A percentile compares a stretch with the other conserved stretches of the same genome.
phyloP scores from a whole-genome alignment of 2,888 invertebrate genomes.

The Dynastes tityus region DNA sequence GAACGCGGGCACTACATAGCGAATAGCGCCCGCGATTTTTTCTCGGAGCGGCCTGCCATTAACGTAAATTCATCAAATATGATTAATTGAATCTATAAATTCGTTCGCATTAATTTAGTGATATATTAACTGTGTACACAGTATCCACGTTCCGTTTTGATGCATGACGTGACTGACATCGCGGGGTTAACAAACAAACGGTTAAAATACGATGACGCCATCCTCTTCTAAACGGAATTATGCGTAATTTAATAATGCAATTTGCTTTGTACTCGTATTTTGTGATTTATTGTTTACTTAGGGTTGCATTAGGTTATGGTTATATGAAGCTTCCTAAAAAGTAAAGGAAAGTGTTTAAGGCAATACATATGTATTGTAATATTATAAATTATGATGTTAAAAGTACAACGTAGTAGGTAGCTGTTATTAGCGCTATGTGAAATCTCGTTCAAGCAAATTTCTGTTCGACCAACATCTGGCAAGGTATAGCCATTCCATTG shows the following conservation, averaged over 20 bases:
- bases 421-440: no score
- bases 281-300: conserved; percentile 3
- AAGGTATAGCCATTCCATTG: no score
- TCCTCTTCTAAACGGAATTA: background rate
- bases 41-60: background rate
- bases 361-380: no score
- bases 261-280: background rate
- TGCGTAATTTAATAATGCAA: conserved; percentile 9
- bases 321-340: no score
- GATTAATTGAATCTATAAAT: conserved; percentile 49
- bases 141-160: background rate
- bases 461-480: no score
- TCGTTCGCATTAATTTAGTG: conserved; percentile 47
- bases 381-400: no score
- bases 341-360: no score
- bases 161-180: background rate
- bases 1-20: background rate
- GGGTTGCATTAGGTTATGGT: background rate
- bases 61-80: conserved; percentile 44
- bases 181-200: conserved; percentile 5
- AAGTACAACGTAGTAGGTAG: no score
- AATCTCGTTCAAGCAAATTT: no score
- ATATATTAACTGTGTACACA: conserved; percentile 49
- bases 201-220: background rate
- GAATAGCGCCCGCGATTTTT: background rate